Evolutionary conservation across 2,888 invertebrate genomes (phyloP).

Genomic region (Drosophila neonasuta): DNA sequence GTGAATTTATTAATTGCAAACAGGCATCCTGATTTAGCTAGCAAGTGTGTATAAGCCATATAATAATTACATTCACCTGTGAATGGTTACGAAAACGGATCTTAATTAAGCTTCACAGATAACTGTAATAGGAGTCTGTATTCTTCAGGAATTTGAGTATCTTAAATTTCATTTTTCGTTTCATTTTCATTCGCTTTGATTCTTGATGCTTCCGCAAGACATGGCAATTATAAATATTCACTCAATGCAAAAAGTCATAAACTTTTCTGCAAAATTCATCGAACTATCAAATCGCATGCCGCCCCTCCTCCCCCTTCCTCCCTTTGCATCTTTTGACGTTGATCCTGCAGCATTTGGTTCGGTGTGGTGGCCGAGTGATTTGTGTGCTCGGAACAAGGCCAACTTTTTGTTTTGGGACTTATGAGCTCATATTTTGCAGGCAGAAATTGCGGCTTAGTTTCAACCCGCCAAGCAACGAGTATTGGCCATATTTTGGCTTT

Average conservation of each 20-base stretch:
- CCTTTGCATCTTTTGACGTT: conserved; percentile 14
- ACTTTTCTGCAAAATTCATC: conserved; percentile 43
- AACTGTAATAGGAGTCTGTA: neutral
- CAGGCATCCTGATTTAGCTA: neutral
- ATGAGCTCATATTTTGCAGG: conserved; percentile 39
- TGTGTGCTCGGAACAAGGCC: conserved; percentile 35
- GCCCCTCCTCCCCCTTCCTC: neutral
- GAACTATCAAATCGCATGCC: conserved; percentile 38
- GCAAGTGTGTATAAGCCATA: neutral
- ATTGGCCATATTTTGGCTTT: conserved; percentile 48
- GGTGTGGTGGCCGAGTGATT: conserved; percentile 31
- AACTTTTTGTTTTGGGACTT: conserved; percentile 53
- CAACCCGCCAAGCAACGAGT: conserved; percentile 32
- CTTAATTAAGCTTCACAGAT: neutral
- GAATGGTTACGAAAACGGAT: neutral
- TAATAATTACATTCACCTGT: conserved; percentile 17
- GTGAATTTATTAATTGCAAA: conserved; percentile 26
- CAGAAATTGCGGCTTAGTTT: conserved; percentile 44
- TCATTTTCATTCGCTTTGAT: conserved; percentile 5
- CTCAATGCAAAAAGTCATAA: conserved; percentile 32
- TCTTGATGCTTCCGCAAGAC: conserved; percentile 23
- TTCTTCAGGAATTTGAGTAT: neutral
- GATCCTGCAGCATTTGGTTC: conserved; percentile 14
- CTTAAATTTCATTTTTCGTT: neutral
- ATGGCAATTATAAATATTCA: conserved; percentile 36